These are phyloP conservation scores for Axinella damicornis DNA, from an alignment of 37 sponge, comb jelly and placozoan genomes.

Conservation along the genomic window DNA sequence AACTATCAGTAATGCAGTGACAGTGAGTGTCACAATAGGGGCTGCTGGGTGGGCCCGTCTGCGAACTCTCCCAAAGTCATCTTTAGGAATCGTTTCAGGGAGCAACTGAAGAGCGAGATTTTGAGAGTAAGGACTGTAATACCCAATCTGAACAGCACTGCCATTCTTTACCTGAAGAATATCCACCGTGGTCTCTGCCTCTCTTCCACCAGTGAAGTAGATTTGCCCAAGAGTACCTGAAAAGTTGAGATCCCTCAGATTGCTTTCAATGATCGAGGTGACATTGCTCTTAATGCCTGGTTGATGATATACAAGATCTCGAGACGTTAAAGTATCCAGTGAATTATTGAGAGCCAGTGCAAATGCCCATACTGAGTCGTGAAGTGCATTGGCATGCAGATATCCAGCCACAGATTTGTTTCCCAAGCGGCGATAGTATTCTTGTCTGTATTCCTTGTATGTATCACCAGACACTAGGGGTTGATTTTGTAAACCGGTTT, in stretches of 20 bases:
- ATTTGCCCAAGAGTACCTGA: slow-evolving; percentile 32
- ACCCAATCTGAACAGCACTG: neutral
- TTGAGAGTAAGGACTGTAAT: neutral
- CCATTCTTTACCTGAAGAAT: slow-evolving; percentile 24
- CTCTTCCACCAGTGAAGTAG: slow-evolving; percentile 1
- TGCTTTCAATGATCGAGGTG: slow-evolving; percentile 13
- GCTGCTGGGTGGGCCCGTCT: too few species aligned
- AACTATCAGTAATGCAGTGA: neutral
- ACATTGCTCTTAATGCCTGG: slow-evolving; percentile 16
- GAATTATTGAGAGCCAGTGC: slow-evolving; percentile 51
- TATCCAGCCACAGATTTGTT: neutral
- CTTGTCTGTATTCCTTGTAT: too few species aligned
- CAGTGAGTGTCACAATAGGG: too few species aligned
- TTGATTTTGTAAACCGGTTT: too few species aligned
- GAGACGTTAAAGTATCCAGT: neutral
- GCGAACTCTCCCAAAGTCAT: neutral
- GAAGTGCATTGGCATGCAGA: slow-evolving; percentile 15
- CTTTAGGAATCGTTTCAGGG: neutral
- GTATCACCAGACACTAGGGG: too few species aligned
- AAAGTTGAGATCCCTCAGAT: neutral
- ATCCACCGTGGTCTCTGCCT: neutral
- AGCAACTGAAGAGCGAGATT: neutral
- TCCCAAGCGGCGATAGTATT: neutral
- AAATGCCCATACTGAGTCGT: slow-evolving; percentile 57
- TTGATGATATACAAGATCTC: neutral